A percentile compares a stretch with the other conserved stretches of the same genome.
Evolutionary conservation across 1,140 invertebrate genomes (phyloP).

Genomic region (Panagrolaimus sp.): DNA sequence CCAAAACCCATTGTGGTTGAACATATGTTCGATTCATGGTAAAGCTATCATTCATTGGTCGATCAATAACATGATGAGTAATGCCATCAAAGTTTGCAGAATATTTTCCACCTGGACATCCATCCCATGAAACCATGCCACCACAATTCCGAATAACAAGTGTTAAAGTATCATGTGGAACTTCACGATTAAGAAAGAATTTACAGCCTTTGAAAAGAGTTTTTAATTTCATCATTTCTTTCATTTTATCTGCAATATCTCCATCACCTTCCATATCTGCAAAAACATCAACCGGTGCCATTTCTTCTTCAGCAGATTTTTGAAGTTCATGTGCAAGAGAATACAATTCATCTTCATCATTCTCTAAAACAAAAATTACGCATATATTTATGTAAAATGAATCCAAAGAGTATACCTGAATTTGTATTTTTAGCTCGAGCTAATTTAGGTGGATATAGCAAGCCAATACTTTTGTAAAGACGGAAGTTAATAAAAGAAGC

Average conservation of each 20-base stretch:
- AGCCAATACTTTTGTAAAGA: slow-evolving; percentile 79
- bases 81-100: slow-evolving; percentile 84
- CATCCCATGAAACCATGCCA: slow-evolving; percentile 93
- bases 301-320: slow-evolving; percentile 26
- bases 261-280: slow-evolving; percentile 51
- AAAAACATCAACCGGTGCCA: slow-evolving; percentile 50
- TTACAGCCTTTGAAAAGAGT: slow-evolving; percentile 83
- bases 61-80: slow-evolving; percentile 94
- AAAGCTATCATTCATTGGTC: slow-evolving; percentile 64
- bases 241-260: slow-evolving; percentile 69
- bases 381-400: too few relatives aligned
- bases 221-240: slow-evolving; percentile 73
- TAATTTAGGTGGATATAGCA: slow-evolving; percentile 90
- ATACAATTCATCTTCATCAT: slow-evolving; percentile 48
- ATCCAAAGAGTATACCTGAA: slow-evolving; percentile 65
- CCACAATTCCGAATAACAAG: slow-evolving; percentile 73
- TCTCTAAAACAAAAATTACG: slow-evolving; percentile 21
- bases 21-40: slow-evolving; percentile 67
- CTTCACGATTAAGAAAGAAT: slow-evolving; percentile 86
- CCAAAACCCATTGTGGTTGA: slow-evolving; percentile 99
- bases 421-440: slow-evolving; percentile 36
- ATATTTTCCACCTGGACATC: slow-evolving; percentile 78
- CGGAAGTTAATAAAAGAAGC: slow-evolving; percentile 90
- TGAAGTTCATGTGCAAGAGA: slow-evolving; percentile 48
- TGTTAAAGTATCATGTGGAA: slow-evolving; percentile 65